Base-by-base conservation (phyloP, 2,888 invertebrate genomes). In the Cephus pygmeus region DNA sequence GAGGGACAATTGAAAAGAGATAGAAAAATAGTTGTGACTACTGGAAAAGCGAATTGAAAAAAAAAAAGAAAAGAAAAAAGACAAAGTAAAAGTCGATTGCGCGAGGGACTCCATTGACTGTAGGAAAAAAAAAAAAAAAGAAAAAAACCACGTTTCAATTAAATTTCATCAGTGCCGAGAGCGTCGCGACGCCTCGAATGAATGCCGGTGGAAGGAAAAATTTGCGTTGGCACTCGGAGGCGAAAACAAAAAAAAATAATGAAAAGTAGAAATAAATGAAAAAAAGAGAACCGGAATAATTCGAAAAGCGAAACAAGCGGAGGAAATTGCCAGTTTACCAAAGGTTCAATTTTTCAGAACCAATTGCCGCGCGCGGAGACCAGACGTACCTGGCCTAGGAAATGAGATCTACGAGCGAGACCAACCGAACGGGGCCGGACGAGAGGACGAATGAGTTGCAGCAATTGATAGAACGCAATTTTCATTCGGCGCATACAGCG, bases 321-420 rank as follows among this genome's bases (percentile, higher is more conserved):
- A 81, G 83, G 82, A 86, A 87, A 87, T 86, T 86, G 83, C 82
- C 83, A 85, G 83, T 87, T 87, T 85, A 81, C 79, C 81, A 81
- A 80, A 75, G 81, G 78, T 83, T 83, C 82, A 84, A 87, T 88
- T 87, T 88, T 87, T 86, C 84, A 82, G 77, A 81, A 80, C 79
- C 85, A 85, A 85, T 85, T 56, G 83, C 77, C 74, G 80, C 73
- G n/a, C 40, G 15, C 73, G 56, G 56, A 71, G 23, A 34, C 80
- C 76, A 76, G 75, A 69, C 35, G 56, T 69, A 69, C 40, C 77
- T 76, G 68, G 80, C 81, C 82, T 86, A 83, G 84, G 81, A 87
- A 87, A 87, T 87, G 86, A 87, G 87, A 87, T 84, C 81, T 84
- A 82, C 82, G 76, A 83, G 83, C 82, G 82, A 83, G 79, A 76